Conservation (phyloP, 2,888 invertebrate genomes). For the Drosophila mayaguana region DNA sequence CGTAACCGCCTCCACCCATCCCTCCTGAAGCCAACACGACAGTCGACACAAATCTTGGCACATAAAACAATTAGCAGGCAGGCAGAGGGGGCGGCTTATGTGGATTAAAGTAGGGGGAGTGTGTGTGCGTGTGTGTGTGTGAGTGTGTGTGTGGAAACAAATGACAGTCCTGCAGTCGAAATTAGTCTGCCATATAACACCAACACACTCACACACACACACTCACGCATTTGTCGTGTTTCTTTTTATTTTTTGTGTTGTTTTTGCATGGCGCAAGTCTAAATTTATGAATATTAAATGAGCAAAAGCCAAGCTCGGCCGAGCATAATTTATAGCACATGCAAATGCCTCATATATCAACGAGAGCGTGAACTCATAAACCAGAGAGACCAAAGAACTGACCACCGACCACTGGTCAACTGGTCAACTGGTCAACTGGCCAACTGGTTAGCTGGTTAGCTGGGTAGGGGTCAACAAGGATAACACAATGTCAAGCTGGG, state of each 20-base stretch:
- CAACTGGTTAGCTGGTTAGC: constrained; percentile 30
- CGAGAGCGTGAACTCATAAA: constrained; percentile 66
- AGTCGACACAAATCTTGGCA: constrained; percentile 78
- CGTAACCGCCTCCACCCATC: constrained; percentile 22
- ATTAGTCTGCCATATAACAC: constrained; percentile 52
- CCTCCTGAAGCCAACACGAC: constrained; percentile 44
- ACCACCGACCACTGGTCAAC: constrained; percentile 34
- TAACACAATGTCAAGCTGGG: constrained; percentile 61
- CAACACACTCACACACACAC: constrained; percentile 1
- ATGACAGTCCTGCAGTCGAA: constrained; percentile 66
- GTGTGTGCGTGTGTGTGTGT: neutral
- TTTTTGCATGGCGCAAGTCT: constrained; percentile 34
- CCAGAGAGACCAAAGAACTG: constrained; percentile 28
- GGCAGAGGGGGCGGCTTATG: constrained; percentile 36
- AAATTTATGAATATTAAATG: constrained; percentile 80
- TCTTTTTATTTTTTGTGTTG: constrained; percentile 19
- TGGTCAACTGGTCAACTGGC: constrained; percentile 35
- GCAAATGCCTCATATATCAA: constrained; percentile 78
- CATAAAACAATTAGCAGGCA: constrained; percentile 77
- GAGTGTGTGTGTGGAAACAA: constrained; percentile 45
- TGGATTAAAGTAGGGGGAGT: constrained; percentile 32
- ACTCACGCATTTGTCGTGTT: constrained; percentile 17
- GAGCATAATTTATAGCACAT: constrained; percentile 72
- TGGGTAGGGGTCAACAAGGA: constrained; percentile 56
- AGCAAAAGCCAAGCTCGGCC: constrained; percentile 50